Conservation (phyloP, 2,797 vertebrate genomes). For the Eulemur albifrons region DNA sequence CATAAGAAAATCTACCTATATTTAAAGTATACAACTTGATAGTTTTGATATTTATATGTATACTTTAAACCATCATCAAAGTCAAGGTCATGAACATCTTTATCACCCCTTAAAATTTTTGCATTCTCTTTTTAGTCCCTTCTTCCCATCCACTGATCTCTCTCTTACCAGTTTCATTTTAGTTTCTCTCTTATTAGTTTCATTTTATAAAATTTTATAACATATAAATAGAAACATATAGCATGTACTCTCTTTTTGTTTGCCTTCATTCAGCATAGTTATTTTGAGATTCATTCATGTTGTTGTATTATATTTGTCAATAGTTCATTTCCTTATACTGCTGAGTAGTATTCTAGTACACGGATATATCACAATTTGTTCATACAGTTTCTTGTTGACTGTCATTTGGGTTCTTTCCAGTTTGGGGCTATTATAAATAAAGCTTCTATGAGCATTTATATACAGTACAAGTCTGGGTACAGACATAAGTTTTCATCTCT, state of each 20-base stretch:
- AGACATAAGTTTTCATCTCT: not conserved
- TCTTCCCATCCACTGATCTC: not conserved
- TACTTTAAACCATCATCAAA: not conserved
- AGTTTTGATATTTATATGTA: not conserved
- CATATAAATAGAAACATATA: not conserved
- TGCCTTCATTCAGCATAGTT: not conserved
- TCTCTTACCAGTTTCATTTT: slow-evolving; percentile 11
- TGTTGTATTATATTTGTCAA: not conserved
- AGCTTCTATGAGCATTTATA: not conserved
- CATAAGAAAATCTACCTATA: not conserved
- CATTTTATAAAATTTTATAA: not conserved
- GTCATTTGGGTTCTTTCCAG: not conserved
- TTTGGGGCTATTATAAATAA: not conserved
- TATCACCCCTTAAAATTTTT: not conserved
- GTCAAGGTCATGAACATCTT: not conserved
- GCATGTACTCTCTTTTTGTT: not conserved
- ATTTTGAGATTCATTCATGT: slow-evolving; percentile 5
- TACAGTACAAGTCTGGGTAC: not conserved
- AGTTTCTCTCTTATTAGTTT: not conserved
- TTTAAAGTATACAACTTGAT: not conserved
- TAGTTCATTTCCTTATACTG: not conserved
- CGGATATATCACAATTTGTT: not conserved
- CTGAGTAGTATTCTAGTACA: not conserved
- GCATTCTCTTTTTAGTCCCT: not conserved
- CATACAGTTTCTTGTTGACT: not conserved